Base-by-base conservation (phyloP, 2,888 invertebrate species). In the Eupithecia vulgata region DNA sequence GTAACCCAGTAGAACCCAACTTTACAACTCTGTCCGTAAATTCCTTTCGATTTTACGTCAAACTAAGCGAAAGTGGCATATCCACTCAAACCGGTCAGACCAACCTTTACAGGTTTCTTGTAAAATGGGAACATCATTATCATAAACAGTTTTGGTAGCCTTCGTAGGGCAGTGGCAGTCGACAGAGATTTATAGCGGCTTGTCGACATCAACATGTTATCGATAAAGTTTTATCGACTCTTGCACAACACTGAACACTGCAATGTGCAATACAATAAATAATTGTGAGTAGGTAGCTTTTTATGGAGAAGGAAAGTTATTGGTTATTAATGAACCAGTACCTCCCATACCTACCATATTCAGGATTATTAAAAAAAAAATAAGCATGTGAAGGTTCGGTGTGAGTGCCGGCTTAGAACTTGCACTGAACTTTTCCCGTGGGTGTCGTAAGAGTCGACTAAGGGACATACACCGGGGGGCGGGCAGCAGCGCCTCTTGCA, bases 51-150 rank as follows among this genome's bases (percentile, higher is more conserved):
- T 69, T 71, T 70, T 70, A 70, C 37, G 42, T 70, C 59, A 65
- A 72, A 70, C 59, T 25, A 67, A 74, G 68, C 70, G 75, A 75
- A 75, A 75, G 75, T 75, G 70, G 37, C 64, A 34, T 57, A 66
- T 61, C 57, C 69, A 21, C 30, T 45, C 48, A 66, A 68, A 75
- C 75, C 75, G 72, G 75, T 74, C 70, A 34, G 7, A 3, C 66
- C 52, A 40, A 71, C 52, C 48, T 62, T 52, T 71, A 66, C 57
- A 52, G 30, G 57, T 65, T 65, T 59, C 72, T 70, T 70, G 52
- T 34, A 75, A 71, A 75, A 64, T 75, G 72, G 68, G 72, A 35
- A 68, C 72, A 69, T 62, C 67, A 67, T 72, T 72, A 75, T 65
- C 70, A 68, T 72, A 72, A 74, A 66, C 45, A 35, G 62, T 65